These are phyloP conservation scores for Urechis unicinctus DNA, from an alignment of 2,888 invertebrate genomes.

Conservation along the genomic window DNA sequence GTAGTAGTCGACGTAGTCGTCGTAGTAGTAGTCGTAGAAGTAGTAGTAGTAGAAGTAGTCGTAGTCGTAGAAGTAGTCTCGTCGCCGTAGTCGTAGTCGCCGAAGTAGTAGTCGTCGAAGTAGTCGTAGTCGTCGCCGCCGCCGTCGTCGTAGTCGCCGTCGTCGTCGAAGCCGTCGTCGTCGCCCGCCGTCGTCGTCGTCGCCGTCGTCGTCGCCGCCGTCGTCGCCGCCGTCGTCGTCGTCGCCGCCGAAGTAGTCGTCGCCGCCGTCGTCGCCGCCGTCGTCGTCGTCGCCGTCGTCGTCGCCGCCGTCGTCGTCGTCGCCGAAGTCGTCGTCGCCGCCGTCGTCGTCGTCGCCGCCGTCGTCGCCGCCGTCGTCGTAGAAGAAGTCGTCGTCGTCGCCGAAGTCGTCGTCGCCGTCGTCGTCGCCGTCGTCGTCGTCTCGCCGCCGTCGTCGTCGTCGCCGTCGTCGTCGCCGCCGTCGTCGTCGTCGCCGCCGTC, in stretches of 20 bases:
- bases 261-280: conserved; percentile 1
- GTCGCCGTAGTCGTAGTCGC: too few species aligned
- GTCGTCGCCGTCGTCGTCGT: conserved; percentile 1
- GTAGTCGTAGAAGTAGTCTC: too few species aligned
- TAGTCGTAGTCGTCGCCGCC: too few species aligned
- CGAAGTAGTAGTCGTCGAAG: too few species aligned
- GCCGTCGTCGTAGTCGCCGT: too few species aligned
- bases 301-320: conserved; percentile 3
- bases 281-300: conserved; percentile 2
- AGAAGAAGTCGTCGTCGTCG: background rate
- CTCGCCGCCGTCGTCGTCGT: conserved; percentile 2
- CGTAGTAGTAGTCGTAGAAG: too few species aligned
- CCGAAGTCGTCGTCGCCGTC: conserved; percentile 2
- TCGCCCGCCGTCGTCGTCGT: too few species aligned
- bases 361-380: conserved; percentile 3
- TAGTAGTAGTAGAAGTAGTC: too few species aligned
- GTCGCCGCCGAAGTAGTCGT: background rate
- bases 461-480: conserved; percentile 1
- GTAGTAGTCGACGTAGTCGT: too few species aligned
- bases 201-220: too few species aligned
- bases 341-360: conserved; percentile 6
- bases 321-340: conserved; percentile 2
- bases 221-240: too few species aligned
- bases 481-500: conserved; percentile 3
- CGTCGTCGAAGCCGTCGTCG: too few species aligned